Evolutionary conservation across 2,888 invertebrate species (phyloP), one percentile per base, ranked within the genome.

Genomic region (Drosophila putrida): DNA sequence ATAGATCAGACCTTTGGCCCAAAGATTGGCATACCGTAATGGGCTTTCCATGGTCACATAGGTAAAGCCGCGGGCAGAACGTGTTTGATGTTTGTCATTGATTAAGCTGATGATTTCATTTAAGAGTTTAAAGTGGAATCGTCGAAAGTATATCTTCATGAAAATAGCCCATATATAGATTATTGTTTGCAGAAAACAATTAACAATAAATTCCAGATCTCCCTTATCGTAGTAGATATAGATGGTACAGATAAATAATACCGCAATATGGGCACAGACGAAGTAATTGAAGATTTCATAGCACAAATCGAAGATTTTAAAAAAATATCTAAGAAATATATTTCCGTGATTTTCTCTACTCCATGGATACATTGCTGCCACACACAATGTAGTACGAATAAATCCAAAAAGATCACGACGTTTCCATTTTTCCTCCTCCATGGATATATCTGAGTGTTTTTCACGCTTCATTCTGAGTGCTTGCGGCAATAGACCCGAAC

Each of bases 61-160:
- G 3, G 88, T 86, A 33, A 90, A 80, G 8, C 91, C 90, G 43
- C 41, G 13, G 10, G 86, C 87, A 10, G 89, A 89, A 6, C 79
- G 78, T 13, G 67, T 72, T 15, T 65, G 49, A 44, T 89, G 75
- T 9, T 82, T 64, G 1, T 63, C 60, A 71, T 87, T 88, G 2
- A 89, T 71, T 5, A 51, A 71, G n/a, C 71, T 47, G 41, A 89
- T 51, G 8, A 88, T 63, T 5, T 73, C 59, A 15, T 62, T 36
- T 4, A 85, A 38, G 0, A 59, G 46, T 0, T 55, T 38, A 9
- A 76, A 74, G 8, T 60, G 65, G 1, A 81, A 27, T 9, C 82
- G 83, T 2, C 85, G 80, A 66, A 89, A 89, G 49, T 83, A 82
- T 0, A 87, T 28, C 36, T 88, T 85, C 78, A 88, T 78, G 4